phyloP scores from a whole-genome alignment of 2,888 invertebrate genomes.

The Tigriopus californicus region DNA sequence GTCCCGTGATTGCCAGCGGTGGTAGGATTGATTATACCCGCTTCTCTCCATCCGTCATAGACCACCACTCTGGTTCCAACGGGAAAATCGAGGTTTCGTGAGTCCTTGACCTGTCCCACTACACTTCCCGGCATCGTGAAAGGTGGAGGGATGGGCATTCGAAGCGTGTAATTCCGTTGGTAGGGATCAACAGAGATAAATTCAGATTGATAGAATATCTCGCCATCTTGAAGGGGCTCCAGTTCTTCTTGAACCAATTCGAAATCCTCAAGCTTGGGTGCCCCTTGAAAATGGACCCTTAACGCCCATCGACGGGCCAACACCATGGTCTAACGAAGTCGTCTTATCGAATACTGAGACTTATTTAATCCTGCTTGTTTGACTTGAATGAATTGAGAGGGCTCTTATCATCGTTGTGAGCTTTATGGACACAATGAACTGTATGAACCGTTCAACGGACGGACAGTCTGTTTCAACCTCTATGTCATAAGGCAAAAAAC shows the following conservation, averaged over 20 bases:
- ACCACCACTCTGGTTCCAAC: neutral
- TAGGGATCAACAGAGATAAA: neutral
- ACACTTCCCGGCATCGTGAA: no score
- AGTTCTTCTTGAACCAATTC: slow-evolving; percentile 46
- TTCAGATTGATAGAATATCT: slow-evolving; percentile 28
- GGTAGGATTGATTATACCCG: neutral
- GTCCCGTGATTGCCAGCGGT: neutral
- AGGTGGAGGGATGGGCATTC: neutral
- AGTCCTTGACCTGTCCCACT: no score
- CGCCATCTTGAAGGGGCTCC: slow-evolving; percentile 44
- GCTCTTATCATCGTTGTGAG: no score
- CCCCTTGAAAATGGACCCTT: slow-evolving; percentile 40
- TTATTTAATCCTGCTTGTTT: no score
- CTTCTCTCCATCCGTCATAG: neutral
- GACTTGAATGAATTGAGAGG: no score
- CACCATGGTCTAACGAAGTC: neutral
- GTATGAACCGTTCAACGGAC: no score
- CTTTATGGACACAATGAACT: no score
- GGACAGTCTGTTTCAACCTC: no score
- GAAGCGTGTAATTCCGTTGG: neutral
- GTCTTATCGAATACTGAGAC: no score
- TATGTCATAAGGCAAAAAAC: no score
- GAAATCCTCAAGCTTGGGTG: slow-evolving; percentile 44
- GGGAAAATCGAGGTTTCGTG: no score
- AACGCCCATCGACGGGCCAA: slow-evolving; percentile 6